phyloP scores from a whole-genome alignment of 1,140 invertebrate genomes.

The Trinorchestia longiramus region DNA sequence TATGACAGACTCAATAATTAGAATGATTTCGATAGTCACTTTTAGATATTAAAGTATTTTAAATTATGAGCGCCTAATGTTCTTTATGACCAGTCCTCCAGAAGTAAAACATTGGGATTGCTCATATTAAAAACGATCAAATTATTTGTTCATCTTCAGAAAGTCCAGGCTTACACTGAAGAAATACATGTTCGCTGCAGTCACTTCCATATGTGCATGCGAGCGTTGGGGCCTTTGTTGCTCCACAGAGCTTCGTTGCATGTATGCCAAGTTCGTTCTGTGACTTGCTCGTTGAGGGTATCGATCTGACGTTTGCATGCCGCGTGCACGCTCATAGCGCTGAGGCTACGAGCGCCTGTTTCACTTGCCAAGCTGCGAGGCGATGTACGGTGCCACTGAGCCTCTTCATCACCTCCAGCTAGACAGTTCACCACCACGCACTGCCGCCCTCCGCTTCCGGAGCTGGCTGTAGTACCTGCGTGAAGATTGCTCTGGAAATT shows the following conservation, averaged over 20 bases:
- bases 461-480: not conserved
- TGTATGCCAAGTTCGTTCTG: slow-evolving; percentile 6
- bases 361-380: slow-evolving; percentile 36
- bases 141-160: not conserved
- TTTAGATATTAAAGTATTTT: not conserved
- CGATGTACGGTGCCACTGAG: not conserved
- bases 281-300: slow-evolving; percentile 1
- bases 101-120: not conserved
- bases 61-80: not conserved
- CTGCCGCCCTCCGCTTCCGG: not conserved
- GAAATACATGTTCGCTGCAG: not conserved
- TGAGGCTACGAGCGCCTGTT: not conserved
- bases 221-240: not conserved
- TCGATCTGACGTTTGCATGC: slow-evolving; percentile 2
- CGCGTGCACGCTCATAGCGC: slow-evolving; percentile 5
- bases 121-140: not conserved
- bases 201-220: not conserved
- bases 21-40: not conserved
- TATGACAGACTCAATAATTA: not conserved
- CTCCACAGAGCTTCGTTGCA: not conserved
- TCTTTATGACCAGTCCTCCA: not conserved
- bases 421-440: not conserved
- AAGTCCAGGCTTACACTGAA: not conserved
- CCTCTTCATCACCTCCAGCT: slow-evolving; percentile 5
- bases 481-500: not conserved